Evolutionary conservation across 1,140 invertebrate genomes (phyloP).

Genomic region (Heliconius eleuchia): DNA sequence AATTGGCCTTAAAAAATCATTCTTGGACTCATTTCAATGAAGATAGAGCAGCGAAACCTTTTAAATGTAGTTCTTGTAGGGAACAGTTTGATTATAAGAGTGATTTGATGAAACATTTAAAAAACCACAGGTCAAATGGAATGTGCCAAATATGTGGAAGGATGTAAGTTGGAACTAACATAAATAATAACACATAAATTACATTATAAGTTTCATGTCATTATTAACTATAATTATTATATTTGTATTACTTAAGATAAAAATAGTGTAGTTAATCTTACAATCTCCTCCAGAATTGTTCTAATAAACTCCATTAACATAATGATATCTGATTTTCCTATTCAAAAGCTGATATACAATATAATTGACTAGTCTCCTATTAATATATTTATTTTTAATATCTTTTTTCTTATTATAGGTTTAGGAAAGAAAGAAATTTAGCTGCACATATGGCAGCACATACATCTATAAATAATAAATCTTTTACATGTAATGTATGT

Average conservation of each 20-base stretch:
- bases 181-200: too few species aligned
- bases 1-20: conserved; percentile 74
- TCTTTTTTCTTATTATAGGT: conserved; percentile 73
- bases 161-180: conserved; percentile 81
- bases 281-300: too few species aligned
- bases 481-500: conserved; percentile 86
- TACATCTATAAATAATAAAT: conserved; percentile 76
- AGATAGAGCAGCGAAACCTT: conserved; percentile 45
- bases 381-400: not conserved
- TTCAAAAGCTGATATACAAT: too few species aligned
- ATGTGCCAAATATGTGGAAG: conserved; percentile 86
- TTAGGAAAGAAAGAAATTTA: conserved; percentile 86
- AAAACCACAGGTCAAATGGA: conserved; percentile 84
- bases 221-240: too few species aligned
- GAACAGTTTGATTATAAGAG: conserved; percentile 84
- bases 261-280: not conserved
- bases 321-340: too few species aligned
- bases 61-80: conserved; percentile 83
- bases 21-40: conserved; percentile 65
- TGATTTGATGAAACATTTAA: conserved; percentile 85
- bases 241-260: not conserved
- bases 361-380: not conserved
- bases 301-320: too few species aligned
- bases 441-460: conserved; percentile 86
- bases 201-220: too few species aligned